A percentile compares a stretch with the other conserved stretches of the same genome.
These are phyloP conservation scores for Zophobas atratus DNA, from an alignment of 1,140 invertebrate species.

Conservation along the genomic window DNA sequence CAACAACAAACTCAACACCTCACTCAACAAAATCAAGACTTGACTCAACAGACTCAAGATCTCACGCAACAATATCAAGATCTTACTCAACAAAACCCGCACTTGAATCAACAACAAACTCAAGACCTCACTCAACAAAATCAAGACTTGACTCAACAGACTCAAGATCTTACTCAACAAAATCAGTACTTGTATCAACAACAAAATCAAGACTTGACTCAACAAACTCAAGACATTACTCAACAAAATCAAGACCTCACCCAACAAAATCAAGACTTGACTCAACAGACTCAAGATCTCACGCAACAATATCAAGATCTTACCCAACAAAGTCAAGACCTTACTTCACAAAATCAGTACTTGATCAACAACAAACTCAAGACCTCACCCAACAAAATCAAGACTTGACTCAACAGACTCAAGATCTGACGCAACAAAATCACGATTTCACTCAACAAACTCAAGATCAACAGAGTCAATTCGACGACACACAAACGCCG, in stretches of 20 bases:
- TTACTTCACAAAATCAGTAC: slow-evolving; percentile 33
- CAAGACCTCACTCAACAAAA: slow-evolving; percentile 22
- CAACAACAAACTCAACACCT: not conserved
- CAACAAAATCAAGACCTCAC: slow-evolving; percentile 39
- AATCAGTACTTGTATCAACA: slow-evolving; percentile 43
- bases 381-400: slow-evolving; percentile 26
- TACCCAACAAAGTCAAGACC: slow-evolving; percentile 46
- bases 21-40: slow-evolving; percentile 4
- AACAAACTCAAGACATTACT: slow-evolving; percentile 32
- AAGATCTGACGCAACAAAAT: slow-evolving; percentile 17
- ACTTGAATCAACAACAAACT: slow-evolving; percentile 5
- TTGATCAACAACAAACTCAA: slow-evolving; percentile 41
- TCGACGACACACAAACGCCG: not conserved
- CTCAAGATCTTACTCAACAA: slow-evolving; percentile 42
- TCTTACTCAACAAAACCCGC: not conserved
- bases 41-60: not conserved
- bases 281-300: slow-evolving; percentile 37
- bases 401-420: not conserved
- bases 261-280: slow-evolving; percentile 5
- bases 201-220: slow-evolving; percentile 37
- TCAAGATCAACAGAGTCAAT: not conserved
- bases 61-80: slow-evolving; percentile 7
- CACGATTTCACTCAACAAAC: slow-evolving; percentile 24
- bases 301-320: slow-evolving; percentile 40
- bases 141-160: slow-evolving; percentile 34